Base-by-base conservation (phyloP, 1,140 invertebrate species). In the Tetragnatha versicolor region DNA sequence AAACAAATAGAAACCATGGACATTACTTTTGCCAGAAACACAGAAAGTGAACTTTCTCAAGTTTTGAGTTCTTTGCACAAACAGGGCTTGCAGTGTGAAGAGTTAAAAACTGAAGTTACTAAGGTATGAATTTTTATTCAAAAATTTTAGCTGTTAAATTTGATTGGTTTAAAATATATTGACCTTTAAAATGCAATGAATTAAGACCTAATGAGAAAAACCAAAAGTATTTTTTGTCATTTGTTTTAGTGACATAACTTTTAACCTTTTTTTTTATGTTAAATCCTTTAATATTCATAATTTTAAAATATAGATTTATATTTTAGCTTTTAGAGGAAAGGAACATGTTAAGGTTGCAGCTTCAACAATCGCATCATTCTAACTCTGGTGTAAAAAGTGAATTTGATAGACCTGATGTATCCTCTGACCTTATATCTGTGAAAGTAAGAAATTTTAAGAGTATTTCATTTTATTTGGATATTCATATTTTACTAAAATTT, bases 1-100 rank as follows among this genome's bases (percentile, higher is more conserved):
- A n/a, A n/a, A n/a, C n/a, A n/a, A n/a, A n/a, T n/a, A n/a, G n/a
- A n/a, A n/a, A n/a, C n/a, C n/a, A n/a, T n/a, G n/a, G 33, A 17
- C 25, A n/a, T 12, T 33, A 10, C 42, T 66, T 27, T 49, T 76
- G 31, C 7, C 66, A 82, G 80, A 51, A 61, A 82, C 17, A 70
- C 86, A 22, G 81, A 85, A 20, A 83, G 81, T 3, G 93, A 96
- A 84, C 86, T 95, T 51, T 93, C 96, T 85, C 87, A 94, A 70
- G 93, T 93, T 0, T 83, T 94, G 7, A 93, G 94, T 83, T 93
- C 93, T 89, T 87, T 96, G 27, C 93, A 96, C 85, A 92, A 95
- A 81, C 88, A 93, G 81, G 94, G 96, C 81, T 91, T 95, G 25
- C 88, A 93, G 12, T 94, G 93, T 85, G 94, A 97, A 83, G 94